These are phyloP conservation scores for Nylanderia fulva DNA, from an alignment of 1,140 invertebrate species.

Conservation along the genomic window DNA sequence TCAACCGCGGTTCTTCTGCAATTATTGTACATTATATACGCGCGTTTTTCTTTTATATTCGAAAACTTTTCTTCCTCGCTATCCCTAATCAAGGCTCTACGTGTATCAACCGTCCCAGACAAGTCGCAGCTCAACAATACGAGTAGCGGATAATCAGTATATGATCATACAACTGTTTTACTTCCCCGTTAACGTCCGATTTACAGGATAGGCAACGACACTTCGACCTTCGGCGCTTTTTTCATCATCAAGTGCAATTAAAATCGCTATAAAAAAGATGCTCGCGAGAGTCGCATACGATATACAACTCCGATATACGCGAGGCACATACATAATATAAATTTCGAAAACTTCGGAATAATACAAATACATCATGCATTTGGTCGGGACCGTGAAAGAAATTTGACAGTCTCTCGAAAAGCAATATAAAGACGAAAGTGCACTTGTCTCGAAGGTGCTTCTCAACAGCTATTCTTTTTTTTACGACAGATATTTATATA, in stretches of 20 bases:
- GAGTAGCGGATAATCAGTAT: slow-evolving; percentile 9
- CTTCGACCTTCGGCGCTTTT: slow-evolving; percentile 68
- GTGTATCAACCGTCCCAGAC: slow-evolving; percentile 53
- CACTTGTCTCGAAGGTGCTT: slow-evolving; percentile 49
- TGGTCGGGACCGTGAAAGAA: slow-evolving; percentile 57
- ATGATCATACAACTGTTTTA: neutral
- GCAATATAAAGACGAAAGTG: slow-evolving; percentile 53
- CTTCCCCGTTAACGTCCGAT: slow-evolving; percentile 25
- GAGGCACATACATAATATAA: slow-evolving; percentile 56
- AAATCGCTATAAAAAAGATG: slow-evolving; percentile 65
- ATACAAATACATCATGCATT: slow-evolving; percentile 35
- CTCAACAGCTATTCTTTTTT: neutral
- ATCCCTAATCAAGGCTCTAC: slow-evolving; percentile 79
- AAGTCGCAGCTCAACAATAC: slow-evolving; percentile 23
- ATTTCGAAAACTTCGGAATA: slow-evolving; percentile 42
- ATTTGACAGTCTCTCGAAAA: slow-evolving; percentile 28
- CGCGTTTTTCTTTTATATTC: slow-evolving; percentile 43
- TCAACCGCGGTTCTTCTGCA: slow-evolving; percentile 31
- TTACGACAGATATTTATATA: slow-evolving; percentile 19
- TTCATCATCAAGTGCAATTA: slow-evolving; percentile 70
- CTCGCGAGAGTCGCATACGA: neutral
- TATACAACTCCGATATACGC: neutral
- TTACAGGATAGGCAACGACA: slow-evolving; percentile 57
- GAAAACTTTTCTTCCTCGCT: slow-evolving; percentile 47
- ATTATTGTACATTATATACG: slow-evolving; percentile 56